Evolutionary conservation across 2,888 invertebrate species (phyloP).

Genomic region (Malacosoma neustria): DNA sequence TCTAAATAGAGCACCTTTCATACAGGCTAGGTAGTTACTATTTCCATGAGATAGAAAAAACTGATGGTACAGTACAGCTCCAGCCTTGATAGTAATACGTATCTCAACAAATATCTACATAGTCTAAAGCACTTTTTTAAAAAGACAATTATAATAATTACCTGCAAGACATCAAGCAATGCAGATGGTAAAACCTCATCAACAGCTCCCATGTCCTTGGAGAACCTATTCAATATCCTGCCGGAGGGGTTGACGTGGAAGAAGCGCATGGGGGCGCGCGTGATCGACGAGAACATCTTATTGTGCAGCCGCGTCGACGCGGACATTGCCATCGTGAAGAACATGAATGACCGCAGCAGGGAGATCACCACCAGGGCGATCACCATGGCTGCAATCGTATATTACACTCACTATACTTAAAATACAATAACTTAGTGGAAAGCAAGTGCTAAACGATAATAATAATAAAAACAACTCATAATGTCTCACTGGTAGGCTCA

Average conservation of each 20-base stretch:
- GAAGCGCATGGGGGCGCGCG: conserved; percentile 88
- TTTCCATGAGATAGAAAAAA: too few species aligned
- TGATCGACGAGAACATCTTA: conserved; percentile 87
- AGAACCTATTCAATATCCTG: conserved; percentile 89
- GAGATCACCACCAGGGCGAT: conserved; percentile 63
- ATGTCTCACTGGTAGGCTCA: too few species aligned
- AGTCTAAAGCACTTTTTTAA: too few species aligned
- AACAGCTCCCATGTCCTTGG: conserved; percentile 88
- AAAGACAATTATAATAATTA: conserved; percentile 14
- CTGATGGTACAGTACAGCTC: too few species aligned
- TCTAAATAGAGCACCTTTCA: too few species aligned
- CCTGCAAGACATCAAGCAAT: conserved; percentile 76
- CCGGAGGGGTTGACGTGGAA: conserved; percentile 92
- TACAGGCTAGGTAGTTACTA: too few species aligned
- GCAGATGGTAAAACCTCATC: conserved; percentile 78
- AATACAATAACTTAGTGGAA: too few species aligned
- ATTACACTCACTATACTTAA: too few species aligned
- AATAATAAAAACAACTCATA: too few species aligned
- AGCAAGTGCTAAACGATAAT: too few species aligned
- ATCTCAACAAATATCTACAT: too few species aligned
- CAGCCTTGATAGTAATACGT: too few species aligned
- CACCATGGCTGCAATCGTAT: conserved; percentile 52
- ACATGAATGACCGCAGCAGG: conserved; percentile 69
- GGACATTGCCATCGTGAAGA: conserved; percentile 79
- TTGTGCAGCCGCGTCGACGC: conserved; percentile 88